Percentiles rank a stretch among this genome's conserved stretches.
These are phyloP conservation scores for Equus quagga DNA, from an alignment of 2,113 vertebrate genomes.

Conservation along the genomic window DNA sequence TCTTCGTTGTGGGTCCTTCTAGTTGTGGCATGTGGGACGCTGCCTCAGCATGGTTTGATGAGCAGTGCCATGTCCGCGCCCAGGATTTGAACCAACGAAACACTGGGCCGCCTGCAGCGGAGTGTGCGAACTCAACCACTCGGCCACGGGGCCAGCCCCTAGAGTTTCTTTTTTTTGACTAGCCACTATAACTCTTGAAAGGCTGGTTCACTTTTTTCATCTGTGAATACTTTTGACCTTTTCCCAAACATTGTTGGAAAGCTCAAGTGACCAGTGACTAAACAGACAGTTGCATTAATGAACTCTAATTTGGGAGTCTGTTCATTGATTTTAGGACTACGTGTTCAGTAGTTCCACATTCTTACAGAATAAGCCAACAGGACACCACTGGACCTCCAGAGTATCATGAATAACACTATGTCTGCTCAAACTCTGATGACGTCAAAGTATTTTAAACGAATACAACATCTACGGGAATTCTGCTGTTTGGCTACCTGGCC, in stretches of 20 bases:
- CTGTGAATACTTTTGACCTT: constrained; percentile 59
- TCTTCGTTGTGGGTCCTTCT: too few relatives aligned
- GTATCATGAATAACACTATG: not conserved
- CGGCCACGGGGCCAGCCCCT: too few relatives aligned
- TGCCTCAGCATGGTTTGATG: too few relatives aligned
- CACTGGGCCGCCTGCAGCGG: too few relatives aligned
- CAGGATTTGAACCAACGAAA: too few relatives aligned
- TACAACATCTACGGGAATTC: not conserved
- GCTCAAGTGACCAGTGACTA: constrained; percentile 34
- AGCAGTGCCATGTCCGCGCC: too few relatives aligned
- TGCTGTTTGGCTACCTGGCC: not conserved
- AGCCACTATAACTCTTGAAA: constrained; percentile 67
- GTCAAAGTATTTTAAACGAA: constrained; percentile 25
- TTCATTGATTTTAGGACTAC: not conserved
- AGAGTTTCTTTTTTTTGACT: not conserved
- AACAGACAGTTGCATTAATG: constrained; percentile 45
- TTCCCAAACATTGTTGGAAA: constrained; percentile 23
- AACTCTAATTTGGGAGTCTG: constrained; percentile 31
- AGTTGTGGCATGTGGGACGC: too few relatives aligned
- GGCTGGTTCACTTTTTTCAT: constrained; percentile 62
- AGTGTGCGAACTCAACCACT: too few relatives aligned
- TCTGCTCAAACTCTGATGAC: constrained; percentile 27
- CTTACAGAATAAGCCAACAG: not conserved
- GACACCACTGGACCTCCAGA: not conserved
- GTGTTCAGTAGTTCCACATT: not conserved